Percentiles rank a stretch among this genome's conserved stretches.
Conservation (phyloP, 1,140 invertebrate species). For the Piezodorus guildinii region DNA sequence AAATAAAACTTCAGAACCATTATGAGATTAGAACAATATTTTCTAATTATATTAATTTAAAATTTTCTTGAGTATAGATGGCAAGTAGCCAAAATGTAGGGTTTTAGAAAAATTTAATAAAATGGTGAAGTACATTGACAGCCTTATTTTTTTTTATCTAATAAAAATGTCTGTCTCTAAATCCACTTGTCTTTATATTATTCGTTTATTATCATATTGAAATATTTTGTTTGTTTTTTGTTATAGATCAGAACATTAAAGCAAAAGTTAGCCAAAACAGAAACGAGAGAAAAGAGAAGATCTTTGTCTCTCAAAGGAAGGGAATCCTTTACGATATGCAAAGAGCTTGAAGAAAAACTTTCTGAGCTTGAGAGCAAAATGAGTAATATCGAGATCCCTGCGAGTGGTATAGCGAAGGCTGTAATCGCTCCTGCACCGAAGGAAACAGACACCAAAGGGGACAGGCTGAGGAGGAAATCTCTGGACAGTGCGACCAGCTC, state of each 20-base stretch:
- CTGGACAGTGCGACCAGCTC: slow-evolving; percentile 61
- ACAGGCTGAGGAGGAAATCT: slow-evolving; percentile 49
- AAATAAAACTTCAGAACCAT: no score
- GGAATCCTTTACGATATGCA: slow-evolving; percentile 64
- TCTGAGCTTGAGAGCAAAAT: slow-evolving; percentile 67
- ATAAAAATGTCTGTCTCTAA: no score
- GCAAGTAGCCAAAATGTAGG: no score
- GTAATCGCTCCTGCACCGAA: slow-evolving; percentile 17
- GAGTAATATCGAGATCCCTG: slow-evolving; percentile 39
- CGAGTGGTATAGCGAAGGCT: slow-evolving; percentile 15
- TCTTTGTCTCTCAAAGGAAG: slow-evolving; percentile 67
- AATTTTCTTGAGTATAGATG: no score
- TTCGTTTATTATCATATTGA: no score
- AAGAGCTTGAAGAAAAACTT: slow-evolving; percentile 72
- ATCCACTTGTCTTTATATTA: no score
- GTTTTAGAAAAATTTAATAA: no score
- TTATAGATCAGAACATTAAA: slow-evolving; percentile 52
- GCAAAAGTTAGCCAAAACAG: slow-evolving; percentile 64
- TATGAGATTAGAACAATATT: no score
- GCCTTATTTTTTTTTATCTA: no score
- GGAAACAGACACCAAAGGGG: slow-evolving; percentile 33
- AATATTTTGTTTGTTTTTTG: not conserved
- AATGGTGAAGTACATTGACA: no score
- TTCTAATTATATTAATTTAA: no score
- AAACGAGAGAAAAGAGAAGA: slow-evolving; percentile 61